These are phyloP conservation scores for Glaucopsyche alexis DNA, from an alignment of 2,888 invertebrate genomes.

Conservation along the genomic window DNA sequence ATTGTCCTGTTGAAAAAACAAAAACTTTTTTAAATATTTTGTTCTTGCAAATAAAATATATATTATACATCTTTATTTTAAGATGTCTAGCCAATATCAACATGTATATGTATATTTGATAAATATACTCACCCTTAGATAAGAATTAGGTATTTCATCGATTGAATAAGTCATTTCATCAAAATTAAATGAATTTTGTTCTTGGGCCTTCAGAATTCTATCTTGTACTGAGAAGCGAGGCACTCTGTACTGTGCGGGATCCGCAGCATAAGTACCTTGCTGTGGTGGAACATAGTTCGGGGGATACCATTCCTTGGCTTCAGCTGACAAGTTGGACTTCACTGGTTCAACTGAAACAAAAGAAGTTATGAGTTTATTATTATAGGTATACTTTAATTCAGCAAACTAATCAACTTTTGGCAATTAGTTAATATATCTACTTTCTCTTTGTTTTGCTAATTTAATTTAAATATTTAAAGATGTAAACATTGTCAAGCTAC, in stretches of 20 bases:
- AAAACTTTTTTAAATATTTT: neutral
- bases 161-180: slow-evolving; percentile 68
- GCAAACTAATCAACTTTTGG: neutral
- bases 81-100: no score
- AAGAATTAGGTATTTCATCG: slow-evolving; percentile 68
- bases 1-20: slow-evolving; percentile 60
- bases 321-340: slow-evolving; percentile 75
- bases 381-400: neutral
- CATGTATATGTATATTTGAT: no score
- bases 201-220: slow-evolving; percentile 70
- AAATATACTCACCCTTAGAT: slow-evolving; percentile 55
- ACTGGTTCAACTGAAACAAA: slow-evolving; percentile 56
- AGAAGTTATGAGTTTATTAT: neutral
- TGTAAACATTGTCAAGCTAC: neutral
- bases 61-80: neutral
- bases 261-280: slow-evolving; percentile 53
- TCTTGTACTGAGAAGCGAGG: slow-evolving; percentile 71
- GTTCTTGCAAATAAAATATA: neutral
- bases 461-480: neutral
- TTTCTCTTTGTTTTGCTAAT: neutral
- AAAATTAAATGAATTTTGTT: slow-evolving; percentile 66
- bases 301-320: slow-evolving; percentile 82
- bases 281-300: slow-evolving; percentile 71
- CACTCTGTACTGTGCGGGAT: slow-evolving; percentile 59
- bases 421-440: no score